Percentiles rank a stretch among this genome's conserved stretches.
These are phyloP conservation scores for Autographa pulchrina DNA, from an alignment of 2,888 invertebrate species.

Conservation along the genomic window DNA sequence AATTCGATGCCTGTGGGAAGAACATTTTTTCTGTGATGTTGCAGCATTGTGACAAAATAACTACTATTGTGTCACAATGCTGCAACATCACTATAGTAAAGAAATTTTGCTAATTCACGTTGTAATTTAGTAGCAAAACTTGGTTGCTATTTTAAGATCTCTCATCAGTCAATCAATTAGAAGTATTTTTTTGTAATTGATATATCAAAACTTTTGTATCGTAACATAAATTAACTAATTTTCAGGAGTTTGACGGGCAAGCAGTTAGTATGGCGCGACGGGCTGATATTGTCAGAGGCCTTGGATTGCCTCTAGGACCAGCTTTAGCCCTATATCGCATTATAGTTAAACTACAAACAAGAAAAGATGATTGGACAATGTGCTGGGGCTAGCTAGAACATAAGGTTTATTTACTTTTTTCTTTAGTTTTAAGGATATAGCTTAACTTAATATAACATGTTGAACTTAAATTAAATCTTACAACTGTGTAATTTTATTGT, in stretches of 20 bases:
- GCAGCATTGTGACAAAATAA: too few species aligned
- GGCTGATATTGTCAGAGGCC: slow-evolving; percentile 94
- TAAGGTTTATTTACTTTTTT: slow-evolving; percentile 8
- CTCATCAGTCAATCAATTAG: too few species aligned
- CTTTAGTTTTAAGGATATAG: background rate
- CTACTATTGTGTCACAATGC: too few species aligned
- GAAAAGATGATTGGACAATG: slow-evolving; percentile 92
- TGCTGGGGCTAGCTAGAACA: slow-evolving; percentile 90
- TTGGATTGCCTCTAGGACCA: slow-evolving; percentile 96
- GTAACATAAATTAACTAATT: slow-evolving; percentile 19
- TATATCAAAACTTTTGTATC: background rate
- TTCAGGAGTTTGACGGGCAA: slow-evolving; percentile 97
- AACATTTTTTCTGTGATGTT: too few species aligned
- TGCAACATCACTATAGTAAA: too few species aligned
- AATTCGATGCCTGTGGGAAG: too few species aligned
- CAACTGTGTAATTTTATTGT: background rate
- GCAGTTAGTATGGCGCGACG: slow-evolving; percentile 95
- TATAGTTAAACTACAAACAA: slow-evolving; percentile 94
- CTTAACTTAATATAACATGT: background rate
- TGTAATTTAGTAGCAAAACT: too few species aligned
- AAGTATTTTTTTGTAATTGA: too few species aligned
- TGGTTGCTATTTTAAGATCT: too few species aligned
- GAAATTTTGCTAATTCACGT: too few species aligned
- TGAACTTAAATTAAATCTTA: background rate
- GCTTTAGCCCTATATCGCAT: slow-evolving; percentile 95